Conservation (phyloP, 1,140 invertebrate genomes). For the Limonius californicus region DNA sequence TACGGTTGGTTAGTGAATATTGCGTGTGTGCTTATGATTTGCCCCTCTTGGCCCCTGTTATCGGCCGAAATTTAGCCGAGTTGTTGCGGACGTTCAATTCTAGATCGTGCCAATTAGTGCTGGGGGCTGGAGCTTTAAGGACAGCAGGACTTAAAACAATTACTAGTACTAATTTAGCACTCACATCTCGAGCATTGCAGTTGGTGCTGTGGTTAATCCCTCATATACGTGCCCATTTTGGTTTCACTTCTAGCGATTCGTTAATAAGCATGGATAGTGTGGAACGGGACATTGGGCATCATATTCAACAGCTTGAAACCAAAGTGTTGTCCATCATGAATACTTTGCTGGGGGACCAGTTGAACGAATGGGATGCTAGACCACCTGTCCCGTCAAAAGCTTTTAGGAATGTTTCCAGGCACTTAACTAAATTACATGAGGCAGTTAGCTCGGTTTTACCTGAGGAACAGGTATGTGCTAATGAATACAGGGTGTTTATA, state of each 20-base stretch:
- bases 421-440: conserved; percentile 89
- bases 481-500: too few species aligned
- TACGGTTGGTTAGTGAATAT: conserved; percentile 88
- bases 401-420: conserved; percentile 88
- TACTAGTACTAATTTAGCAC: conserved; percentile 87
- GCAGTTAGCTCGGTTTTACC: conserved; percentile 79
- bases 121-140: conserved; percentile 92
- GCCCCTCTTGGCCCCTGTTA: conserved; percentile 60
- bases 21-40: conserved; percentile 73
- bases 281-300: conserved; percentile 78
- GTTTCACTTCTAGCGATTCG: conserved; percentile 47
- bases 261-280: conserved; percentile 57
- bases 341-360: conserved; percentile 71
- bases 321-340: conserved; percentile 89
- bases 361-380: conserved; percentile 85
- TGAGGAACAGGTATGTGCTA: conserved; percentile 56
- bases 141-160: conserved; percentile 95
- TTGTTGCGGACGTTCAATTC: conserved; percentile 89
- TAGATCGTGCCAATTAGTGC: conserved; percentile 86
- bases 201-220: conserved; percentile 75
- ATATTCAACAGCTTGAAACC: conserved; percentile 85
- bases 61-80: conserved; percentile 80
- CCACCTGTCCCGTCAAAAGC: conserved; percentile 91
- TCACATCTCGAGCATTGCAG: conserved; percentile 85
- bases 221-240: conserved; percentile 65